Evolutionary conservation across 1,140 invertebrate genomes (phyloP).

Genomic region (Triops cancriformis): DNA sequence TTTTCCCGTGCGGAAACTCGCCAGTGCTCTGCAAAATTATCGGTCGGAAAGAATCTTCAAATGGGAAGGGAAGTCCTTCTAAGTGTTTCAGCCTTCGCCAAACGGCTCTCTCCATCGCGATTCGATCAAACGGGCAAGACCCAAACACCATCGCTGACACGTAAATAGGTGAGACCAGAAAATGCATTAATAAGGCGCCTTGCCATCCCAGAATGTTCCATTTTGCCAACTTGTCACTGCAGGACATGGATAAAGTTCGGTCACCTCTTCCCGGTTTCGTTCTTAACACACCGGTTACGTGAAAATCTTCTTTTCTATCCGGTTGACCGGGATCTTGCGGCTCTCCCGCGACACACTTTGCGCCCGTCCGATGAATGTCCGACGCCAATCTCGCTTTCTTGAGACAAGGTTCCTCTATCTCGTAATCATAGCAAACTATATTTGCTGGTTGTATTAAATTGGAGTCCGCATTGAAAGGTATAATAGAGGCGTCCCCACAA

Average conservation of each 20-base stretch:
- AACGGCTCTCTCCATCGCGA: conserved; percentile 30
- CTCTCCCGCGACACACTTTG: conserved; percentile 60
- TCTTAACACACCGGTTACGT: conserved; percentile 61
- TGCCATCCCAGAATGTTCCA: conserved; percentile 76
- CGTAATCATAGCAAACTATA: conserved; percentile 23
- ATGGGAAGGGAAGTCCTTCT: conserved; percentile 17
- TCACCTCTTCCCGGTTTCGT: conserved; percentile 89
- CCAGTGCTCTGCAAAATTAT: conserved; percentile 36
- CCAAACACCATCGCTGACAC: conserved; percentile 63
- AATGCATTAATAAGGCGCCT: conserved; percentile 62
- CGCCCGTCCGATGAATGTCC: conserved; percentile 76
- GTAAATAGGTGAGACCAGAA: conserved; percentile 59
- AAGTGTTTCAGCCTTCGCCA: conserved; percentile 24
- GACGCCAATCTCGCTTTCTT: conserved; percentile 24
- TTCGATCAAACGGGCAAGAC: conserved; percentile 32
- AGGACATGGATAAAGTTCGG: conserved; percentile 77
- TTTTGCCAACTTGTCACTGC: conserved; percentile 84
- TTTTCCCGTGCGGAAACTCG: conserved; percentile 34
- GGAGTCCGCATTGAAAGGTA: conserved; percentile 44
- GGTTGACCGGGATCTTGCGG: conserved; percentile 44
- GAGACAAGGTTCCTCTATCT: conserved; percentile 14
- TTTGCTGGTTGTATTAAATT: conserved; percentile 14
- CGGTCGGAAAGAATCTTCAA: conserved; percentile 31
- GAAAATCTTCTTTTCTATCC: conserved; percentile 51
- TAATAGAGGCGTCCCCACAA: conserved; percentile 91